Base-by-base conservation (phyloP, 2,113 vertebrate species). In the Nymphicus hollandicus region DNA sequence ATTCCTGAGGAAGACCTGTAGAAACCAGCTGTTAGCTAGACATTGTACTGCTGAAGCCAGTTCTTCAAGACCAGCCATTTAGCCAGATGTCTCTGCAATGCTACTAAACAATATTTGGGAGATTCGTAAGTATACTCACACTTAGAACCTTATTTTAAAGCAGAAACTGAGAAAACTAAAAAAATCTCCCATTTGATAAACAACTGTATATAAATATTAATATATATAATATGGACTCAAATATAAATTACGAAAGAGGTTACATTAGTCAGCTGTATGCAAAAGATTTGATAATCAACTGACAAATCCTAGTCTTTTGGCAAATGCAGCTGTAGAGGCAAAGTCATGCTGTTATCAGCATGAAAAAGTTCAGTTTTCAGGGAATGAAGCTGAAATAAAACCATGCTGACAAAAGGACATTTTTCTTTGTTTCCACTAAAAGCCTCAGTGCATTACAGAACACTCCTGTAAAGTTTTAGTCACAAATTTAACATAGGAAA, bases 341-440 rank as follows among this genome's bases (percentile, higher is more conserved):
- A 88, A 88, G 37, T 7, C 46, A 17, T 33, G 39, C 7, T 73
- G 31, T 27, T 65, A 88, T 17, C 63, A 76, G 23, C 12, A 35
- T 7, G 17, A n/a, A 68, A 84, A 76, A 39, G 39, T 33, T 80
- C 31, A 10, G 2, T 39, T 80, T 95, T 80, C 76, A 81, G 64
- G 17, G n/a, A 70, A 33, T n/a, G 73, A 72, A 31, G n/a, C 22
- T 70, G 44, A 95, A 81, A 86, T 56, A 72, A 91, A 91, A 28
- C 43, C 44, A n/a, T 11, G 52, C 6, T 2, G 9, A 60, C 68
- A 72, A 90, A 86, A 82, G 16, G 11, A 84, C 14, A 44, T 41
- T 37, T 49, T 68, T 88, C 41, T 81, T 1, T 65, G 20, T 35
- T 86, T 52, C 64, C 64, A 72, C 41, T 61, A 69, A 65, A 69